Evolutionary conservation across 2,797 vertebrate genomes (phyloP), one percentile per base, ranked within the genome.

Genomic region (Centropyge bicolor): DNA sequence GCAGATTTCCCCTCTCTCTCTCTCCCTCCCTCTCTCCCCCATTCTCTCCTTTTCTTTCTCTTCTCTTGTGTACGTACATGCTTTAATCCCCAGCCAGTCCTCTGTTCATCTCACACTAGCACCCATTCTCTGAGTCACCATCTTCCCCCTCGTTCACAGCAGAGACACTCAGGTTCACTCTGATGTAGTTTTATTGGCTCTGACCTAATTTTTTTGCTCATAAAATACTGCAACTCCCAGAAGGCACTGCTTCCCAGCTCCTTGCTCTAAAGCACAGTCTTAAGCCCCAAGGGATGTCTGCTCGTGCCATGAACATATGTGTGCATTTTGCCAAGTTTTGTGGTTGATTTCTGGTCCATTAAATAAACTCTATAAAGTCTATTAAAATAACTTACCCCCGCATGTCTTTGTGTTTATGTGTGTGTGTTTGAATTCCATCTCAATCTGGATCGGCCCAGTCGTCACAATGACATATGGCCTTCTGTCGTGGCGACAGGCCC

Each of bases 131-230:
- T 83, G 63, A 84, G 64, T 86, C 82, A 77, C 74, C 82, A 67
- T 86, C 78, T 75, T 82, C 51, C 49, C 55, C 52, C 60, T 76
- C 0, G 6, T 69, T 81, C 43, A 70, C 22, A 73, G 61, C 77
- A 89, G 64, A 87, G 52, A 73, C 70, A 46, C 60, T 86, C 76
- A 54, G 69, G 52, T 73, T 88, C 54, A 83, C 64, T 88, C 22
- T 54, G 20, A 76, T 70, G 72, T 86, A 84, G 77, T 83, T 74
- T 74, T 69, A 86, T 83, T 83, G 71, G 65, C 67, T 83, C 56
- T 93, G 92, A 93, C 93, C 92, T 91, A 92, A 81, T 89, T 90
- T 78, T 62, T 83, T 71, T 72, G 10, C 54, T 63, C 41, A 52
- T 68, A 38, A 82, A 88, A 88, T 61, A 92, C 89, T 81, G 31